These are phyloP conservation scores for Climacteris rufus DNA, from an alignment of 2,113 vertebrate species.

Conservation along the genomic window DNA sequence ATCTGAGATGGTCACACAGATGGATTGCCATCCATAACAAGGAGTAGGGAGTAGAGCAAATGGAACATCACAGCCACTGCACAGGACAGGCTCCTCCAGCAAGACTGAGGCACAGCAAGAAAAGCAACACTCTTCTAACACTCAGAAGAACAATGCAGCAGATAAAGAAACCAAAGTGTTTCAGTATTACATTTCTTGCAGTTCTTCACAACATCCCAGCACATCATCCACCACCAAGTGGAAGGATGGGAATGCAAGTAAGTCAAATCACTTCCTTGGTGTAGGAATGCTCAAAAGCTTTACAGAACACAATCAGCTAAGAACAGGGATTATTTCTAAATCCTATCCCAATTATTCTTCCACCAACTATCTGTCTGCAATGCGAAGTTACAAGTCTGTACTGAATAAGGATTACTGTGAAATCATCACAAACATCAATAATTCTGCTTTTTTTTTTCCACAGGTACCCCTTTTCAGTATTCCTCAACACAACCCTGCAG, in stretches of 20 bases:
- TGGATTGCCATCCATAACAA: rapidly evolving
- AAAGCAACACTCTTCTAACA: not conserved
- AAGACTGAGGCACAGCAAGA: not conserved
- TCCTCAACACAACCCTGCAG: not conserved
- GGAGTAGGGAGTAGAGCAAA: not conserved
- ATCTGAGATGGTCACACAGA: not conserved
- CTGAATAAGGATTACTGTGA: not conserved
- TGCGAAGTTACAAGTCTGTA: not conserved
- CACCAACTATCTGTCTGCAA: not conserved
- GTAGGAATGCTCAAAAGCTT: not conserved
- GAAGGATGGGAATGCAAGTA: not conserved
- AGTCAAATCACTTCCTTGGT: not conserved
- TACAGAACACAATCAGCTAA: not conserved
- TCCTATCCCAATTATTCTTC: constrained; percentile 15
- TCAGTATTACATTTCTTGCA: not conserved
- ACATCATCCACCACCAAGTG: not conserved
- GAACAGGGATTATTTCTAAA: not conserved
- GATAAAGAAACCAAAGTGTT: not conserved
- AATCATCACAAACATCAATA: not conserved
- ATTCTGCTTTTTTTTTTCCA: not conserved
- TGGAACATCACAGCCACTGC: not conserved
- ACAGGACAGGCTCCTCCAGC: not conserved
- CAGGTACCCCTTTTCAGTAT: not conserved
- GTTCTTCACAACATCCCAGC: not conserved
- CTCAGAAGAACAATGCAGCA: not conserved